phyloP scores from a whole-genome alignment of 2,888 invertebrate species.

The Hanleya hanleyi region DNA sequence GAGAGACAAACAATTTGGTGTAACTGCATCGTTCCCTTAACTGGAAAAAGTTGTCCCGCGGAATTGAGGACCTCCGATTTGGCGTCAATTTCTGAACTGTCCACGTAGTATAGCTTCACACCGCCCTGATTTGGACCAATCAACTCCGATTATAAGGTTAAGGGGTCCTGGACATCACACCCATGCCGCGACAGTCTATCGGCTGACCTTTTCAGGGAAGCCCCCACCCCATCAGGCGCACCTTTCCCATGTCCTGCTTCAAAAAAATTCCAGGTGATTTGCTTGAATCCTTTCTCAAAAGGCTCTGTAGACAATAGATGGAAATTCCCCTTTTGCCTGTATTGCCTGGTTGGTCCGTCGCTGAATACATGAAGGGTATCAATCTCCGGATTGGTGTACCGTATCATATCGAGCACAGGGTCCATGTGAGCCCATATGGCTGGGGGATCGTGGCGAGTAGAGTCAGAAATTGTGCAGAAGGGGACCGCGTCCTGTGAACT shows the following conservation, averaged over 20 bases:
- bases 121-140: too few species aligned
- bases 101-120: too few species aligned
- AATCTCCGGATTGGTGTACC: slow-evolving; percentile 16
- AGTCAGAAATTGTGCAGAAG: slow-evolving; percentile 63
- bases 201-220: slow-evolving; percentile 56
- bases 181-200: slow-evolving; percentile 39
- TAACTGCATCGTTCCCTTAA: background rate
- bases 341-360: slow-evolving; percentile 66
- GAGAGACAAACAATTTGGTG: background rate
- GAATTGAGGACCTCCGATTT: too few species aligned
- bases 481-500: slow-evolving; percentile 6
- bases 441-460: slow-evolving; percentile 63
- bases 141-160: too few species aligned
- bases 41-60: background rate
- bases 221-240: slow-evolving; percentile 65
- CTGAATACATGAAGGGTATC: slow-evolving; percentile 39
- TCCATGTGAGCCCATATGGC: slow-evolving; percentile 71
- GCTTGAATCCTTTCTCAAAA: slow-evolving; percentile 22
- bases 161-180: slow-evolving; percentile 29
- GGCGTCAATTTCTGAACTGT: too few species aligned
- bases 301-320: slow-evolving; percentile 46
- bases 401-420: slow-evolving; percentile 48
- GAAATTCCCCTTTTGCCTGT: slow-evolving; percentile 70
- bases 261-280: slow-evolving; percentile 60
- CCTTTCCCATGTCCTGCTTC: slow-evolving; percentile 70